Base-by-base conservation (phyloP, 1,140 invertebrate genomes). In the Drosophila burlai region DNA sequence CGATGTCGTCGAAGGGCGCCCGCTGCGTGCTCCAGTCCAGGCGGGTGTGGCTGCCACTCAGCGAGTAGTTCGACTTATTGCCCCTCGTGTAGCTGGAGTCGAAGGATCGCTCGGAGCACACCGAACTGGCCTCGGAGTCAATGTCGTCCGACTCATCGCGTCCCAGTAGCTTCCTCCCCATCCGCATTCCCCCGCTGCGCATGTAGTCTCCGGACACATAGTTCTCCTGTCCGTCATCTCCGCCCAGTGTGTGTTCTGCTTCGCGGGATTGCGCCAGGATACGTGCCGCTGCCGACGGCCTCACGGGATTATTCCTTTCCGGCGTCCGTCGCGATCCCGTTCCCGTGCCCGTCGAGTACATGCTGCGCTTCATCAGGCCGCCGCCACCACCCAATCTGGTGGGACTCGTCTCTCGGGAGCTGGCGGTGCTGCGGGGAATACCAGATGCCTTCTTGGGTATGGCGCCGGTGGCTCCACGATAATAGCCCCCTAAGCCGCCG, bases 101-200 rank as follows among this genome's bases (percentile, higher is more conserved):
- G 82, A 96, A 96, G 31, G 97, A 98, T 7, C 97, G 94, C 86
- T 99, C 98, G 1, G 98, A 99, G 92, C 98, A 98, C 50, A 99
- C 96, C 92, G 97, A 98, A 40, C 98, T 99, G 4, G 97, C 98
- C 93, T 99, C 98, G 50, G 97, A 98, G 91, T 98, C 97, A 40
- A 97, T 97, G 91, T 98, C 97, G 42, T 97, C 97, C 61, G 91
- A 93, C 58, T 97, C 97, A 86, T 97, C 97, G 0, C 95, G 94
- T 50, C 83, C 82, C 45, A 93, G 59, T 10, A 93, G 65, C 11
- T 92, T 93, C 16, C 92, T 79, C 9, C 90, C 90, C 29, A 92
- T 86, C 8, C 91, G 83, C 36, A 91, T 77, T 54, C 83, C 87
- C 2, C 91, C 83, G 10, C 76, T 68, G 18, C 86, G 81, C 82